Evolutionary conservation across 1,140 invertebrate species (phyloP).

Genomic region (Nasonia longicornis): DNA sequence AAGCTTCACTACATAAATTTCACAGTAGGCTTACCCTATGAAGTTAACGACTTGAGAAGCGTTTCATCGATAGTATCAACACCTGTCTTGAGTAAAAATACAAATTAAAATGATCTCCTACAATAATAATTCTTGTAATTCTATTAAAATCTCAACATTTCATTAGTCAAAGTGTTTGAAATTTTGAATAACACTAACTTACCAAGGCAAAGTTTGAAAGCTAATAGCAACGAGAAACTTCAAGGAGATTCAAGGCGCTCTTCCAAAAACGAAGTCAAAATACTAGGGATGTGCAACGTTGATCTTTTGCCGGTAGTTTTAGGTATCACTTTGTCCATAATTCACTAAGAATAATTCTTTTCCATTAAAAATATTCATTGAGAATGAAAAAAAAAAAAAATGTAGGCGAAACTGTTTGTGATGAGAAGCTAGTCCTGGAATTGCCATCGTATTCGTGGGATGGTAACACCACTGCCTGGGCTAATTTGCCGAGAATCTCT

Average conservation of each 20-base stretch:
- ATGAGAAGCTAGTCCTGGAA: conserved; percentile 54
- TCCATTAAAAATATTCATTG: background rate
- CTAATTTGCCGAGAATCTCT: conserved; percentile 52
- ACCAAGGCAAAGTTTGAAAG: background rate
- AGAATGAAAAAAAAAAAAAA: conserved; percentile 2
- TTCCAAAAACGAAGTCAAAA: background rate
- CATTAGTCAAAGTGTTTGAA: conserved; percentile 37
- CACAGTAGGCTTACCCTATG: conserved; percentile 33
- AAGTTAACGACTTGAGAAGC: background rate
- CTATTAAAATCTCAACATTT: background rate
- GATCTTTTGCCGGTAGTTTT: conserved; percentile 54
- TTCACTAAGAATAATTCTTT: background rate
- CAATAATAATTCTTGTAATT: background rate
- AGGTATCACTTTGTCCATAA: conserved; percentile 45
- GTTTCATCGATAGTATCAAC: conserved; percentile 47
- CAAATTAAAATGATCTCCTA: background rate
- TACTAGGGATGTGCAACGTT: conserved; percentile 54
- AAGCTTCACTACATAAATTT: conserved; percentile 45
- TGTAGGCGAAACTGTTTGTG: conserved; percentile 48
- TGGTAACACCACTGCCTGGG: conserved; percentile 48
- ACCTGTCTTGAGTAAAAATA: conserved; percentile 52
- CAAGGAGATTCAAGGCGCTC: background rate
- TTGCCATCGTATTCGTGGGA: conserved; percentile 43
- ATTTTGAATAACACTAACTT: background rate
- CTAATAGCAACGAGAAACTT: background rate